Conservation (phyloP, 2,113 vertebrate species). For the Variabilichromis moorii region DNA sequence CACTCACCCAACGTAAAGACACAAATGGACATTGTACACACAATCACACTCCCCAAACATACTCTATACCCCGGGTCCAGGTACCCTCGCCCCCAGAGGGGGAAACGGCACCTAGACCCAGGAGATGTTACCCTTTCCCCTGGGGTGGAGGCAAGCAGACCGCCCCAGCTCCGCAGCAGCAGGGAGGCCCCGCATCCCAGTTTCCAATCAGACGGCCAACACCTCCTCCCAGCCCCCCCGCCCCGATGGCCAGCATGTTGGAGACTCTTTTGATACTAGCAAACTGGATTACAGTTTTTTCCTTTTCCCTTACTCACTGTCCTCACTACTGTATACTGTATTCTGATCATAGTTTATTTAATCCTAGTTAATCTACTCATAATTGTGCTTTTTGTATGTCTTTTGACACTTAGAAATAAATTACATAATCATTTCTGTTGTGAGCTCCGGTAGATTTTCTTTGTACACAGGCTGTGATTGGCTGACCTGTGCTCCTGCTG, state of each 20-base stretch:
- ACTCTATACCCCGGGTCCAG: too few relatives aligned
- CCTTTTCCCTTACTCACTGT: neutral
- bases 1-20: too few relatives aligned
- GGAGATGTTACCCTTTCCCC: too few relatives aligned
- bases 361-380: neutral
- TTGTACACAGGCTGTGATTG: neutral
- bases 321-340: neutral
- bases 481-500: neutral
- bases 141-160: too few relatives aligned
- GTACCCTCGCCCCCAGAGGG: too few relatives aligned
- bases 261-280: neutral
- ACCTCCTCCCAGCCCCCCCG: too few relatives aligned
- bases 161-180: too few relatives aligned
- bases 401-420: neutral
- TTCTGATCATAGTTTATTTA: neutral
- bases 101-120: too few relatives aligned
- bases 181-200: too few relatives aligned
- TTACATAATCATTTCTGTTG: neutral
- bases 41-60: too few relatives aligned
- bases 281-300: neutral
- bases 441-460: neutral
- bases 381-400: neutral
- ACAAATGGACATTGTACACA: too few relatives aligned
- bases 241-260: neutral
- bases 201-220: too few relatives aligned